Evolutionary conservation across 1,140 invertebrate species (phyloP).

Genomic region (Drosophila pseudoananassae): DNA sequence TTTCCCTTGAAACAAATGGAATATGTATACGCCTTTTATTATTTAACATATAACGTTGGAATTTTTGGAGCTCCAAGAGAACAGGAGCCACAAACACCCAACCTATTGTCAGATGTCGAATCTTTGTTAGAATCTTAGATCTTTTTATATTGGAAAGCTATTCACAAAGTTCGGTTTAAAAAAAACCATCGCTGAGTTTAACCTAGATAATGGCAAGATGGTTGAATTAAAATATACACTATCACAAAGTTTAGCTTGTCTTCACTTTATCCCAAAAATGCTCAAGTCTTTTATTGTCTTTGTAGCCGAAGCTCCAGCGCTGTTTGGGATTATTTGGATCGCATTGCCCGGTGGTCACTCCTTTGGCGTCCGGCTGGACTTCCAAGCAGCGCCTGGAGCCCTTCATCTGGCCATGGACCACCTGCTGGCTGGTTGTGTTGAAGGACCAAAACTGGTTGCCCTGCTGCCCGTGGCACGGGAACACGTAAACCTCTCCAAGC

Average conservation of each 20-base stretch:
- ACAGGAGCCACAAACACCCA: not conserved
- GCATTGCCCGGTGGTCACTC: constrained; percentile 33
- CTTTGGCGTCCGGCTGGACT: constrained; percentile 11
- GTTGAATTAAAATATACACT: not conserved
- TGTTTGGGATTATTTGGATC: constrained; percentile 46
- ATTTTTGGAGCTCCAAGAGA: constrained; percentile 43
- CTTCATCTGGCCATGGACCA: constrained; percentile 44
- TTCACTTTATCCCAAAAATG: constrained; percentile 51
- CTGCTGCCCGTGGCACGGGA: constrained; percentile 90
- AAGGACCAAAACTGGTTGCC: constrained; percentile 98
- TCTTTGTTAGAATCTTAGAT: not conserved
- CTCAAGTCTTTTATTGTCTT: constrained; percentile 48
- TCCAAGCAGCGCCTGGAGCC: constrained; percentile 51
- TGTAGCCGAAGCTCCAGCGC: constrained; percentile 71
- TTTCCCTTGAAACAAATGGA: constrained; percentile 16
- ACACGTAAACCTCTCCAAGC: constrained; percentile 89
- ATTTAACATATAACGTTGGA: constrained; percentile 44
- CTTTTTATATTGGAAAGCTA: not conserved
- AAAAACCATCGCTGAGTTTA: not conserved
- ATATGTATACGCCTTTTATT: constrained; percentile 44
- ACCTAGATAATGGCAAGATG: not conserved
- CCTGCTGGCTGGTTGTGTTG: constrained; percentile 85
- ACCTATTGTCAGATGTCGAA: not conserved
- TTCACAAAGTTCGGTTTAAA: not conserved
- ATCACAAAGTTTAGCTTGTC: not conserved